Evolutionary conservation across 2,797 vertebrate genomes (phyloP).

Genomic region (Nasua narica): DNA sequence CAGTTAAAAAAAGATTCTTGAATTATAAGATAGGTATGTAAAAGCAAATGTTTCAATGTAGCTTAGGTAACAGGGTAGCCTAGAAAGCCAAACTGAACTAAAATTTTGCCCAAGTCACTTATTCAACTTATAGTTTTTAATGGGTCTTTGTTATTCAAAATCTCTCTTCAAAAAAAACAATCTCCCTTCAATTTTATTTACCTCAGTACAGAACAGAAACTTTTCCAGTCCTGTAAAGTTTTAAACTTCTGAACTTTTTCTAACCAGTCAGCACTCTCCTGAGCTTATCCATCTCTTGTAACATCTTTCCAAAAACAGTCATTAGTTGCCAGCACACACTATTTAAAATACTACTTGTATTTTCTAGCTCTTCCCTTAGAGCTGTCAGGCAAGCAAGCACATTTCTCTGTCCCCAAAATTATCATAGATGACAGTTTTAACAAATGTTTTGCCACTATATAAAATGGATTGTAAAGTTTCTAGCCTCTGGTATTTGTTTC

Average conservation of each 20-base stretch:
- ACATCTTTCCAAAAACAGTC: neutral
- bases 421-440: neutral
- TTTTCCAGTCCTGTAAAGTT: neutral
- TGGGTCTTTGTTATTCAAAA: neutral
- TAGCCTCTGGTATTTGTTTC: neutral
- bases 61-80: accelerated
- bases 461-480: neutral
- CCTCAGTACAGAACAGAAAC: neutral
- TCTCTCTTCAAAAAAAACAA: no score
- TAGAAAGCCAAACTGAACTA: neutral
- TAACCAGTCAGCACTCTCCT: neutral
- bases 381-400: neutral
- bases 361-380: neutral
- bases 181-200: neutral
- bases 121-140: neutral
- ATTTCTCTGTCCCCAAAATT: neutral
- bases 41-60: neutral
- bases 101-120: neutral
- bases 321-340: neutral
- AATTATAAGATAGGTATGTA: neutral
- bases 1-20: accelerated
- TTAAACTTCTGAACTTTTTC: neutral
- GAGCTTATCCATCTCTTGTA: neutral
- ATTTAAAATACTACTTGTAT: neutral
- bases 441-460: neutral